These are phyloP conservation scores for Ammodytes dubius DNA, from an alignment of 2,113 vertebrate species.

Conservation along the genomic window DNA sequence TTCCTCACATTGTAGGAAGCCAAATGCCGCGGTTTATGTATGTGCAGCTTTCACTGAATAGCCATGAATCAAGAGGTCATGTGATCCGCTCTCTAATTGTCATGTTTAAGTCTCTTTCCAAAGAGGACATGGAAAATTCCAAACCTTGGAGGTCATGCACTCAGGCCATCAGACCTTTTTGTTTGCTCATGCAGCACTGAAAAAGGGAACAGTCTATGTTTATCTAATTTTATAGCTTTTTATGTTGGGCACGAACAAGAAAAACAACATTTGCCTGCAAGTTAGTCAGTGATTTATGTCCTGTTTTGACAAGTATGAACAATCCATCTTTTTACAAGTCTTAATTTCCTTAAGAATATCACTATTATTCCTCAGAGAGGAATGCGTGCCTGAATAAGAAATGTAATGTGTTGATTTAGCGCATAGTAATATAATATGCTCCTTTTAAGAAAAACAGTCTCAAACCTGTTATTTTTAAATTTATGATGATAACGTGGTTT, in stretches of 20 bases:
- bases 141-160: conserved; percentile 69
- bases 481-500: conserved; percentile 14
- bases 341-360: conserved; percentile 75
- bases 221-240: conserved; percentile 77
- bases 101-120: conserved; percentile 73
- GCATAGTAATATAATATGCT: conserved; percentile 19
- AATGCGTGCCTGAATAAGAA: conserved; percentile 52
- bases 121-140: conserved; percentile 79
- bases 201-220: conserved; percentile 79
- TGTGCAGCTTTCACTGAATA: conserved; percentile 55
- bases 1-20: conserved; percentile 30
- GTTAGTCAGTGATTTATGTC: conserved; percentile 73
- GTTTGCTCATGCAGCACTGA: conserved; percentile 74
- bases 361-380: conserved; percentile 61
- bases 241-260: conserved; percentile 68
- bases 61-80: conserved; percentile 70
- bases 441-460: conserved; percentile 24
- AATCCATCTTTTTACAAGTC: conserved; percentile 60
- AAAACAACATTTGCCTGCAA: conserved; percentile 68
- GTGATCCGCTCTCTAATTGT: conserved; percentile 75
- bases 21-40: conserved; percentile 41
- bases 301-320: conserved; percentile 79
- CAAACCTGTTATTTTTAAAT: conserved; percentile 36
- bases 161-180: conserved; percentile 69
- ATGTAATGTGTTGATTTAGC: conserved; percentile 50